Evolutionary conservation across 2,888 invertebrate genomes (phyloP).

Genomic region (Artemia sp.): DNA sequence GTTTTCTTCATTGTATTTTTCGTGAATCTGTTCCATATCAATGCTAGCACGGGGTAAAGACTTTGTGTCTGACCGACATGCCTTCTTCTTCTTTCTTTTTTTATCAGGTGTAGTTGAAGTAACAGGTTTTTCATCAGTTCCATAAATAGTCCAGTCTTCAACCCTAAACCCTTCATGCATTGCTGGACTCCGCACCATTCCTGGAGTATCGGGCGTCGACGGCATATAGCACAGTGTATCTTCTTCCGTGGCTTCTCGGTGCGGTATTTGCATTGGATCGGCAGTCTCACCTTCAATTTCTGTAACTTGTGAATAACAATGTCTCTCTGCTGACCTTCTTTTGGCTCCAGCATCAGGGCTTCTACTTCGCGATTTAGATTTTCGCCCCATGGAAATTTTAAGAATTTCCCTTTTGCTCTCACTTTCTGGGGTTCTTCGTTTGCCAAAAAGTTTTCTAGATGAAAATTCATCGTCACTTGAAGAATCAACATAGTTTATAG

Average conservation of each 20-base stretch:
- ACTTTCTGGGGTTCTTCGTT: slow-evolving; percentile 14
- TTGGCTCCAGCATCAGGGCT: slow-evolving; percentile 26
- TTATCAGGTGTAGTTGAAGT: slow-evolving; percentile 24
- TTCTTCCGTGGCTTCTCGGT: slow-evolving; percentile 25
- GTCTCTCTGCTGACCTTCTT: slow-evolving; percentile 14
- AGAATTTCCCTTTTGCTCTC: slow-evolving; percentile 18
- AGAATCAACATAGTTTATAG: background rate
- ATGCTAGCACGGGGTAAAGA: slow-evolving; percentile 9
- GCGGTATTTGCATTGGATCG: slow-evolving; percentile 22
- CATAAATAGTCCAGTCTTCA: slow-evolving; percentile 29
- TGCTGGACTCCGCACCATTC: slow-evolving; percentile 32
- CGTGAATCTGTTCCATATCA: background rate
- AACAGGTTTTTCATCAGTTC: slow-evolving; percentile 28
- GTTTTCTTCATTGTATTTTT: background rate
- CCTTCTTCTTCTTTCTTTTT: slow-evolving; percentile 23
- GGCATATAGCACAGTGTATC: background rate
- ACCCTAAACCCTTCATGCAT: slow-evolving; percentile 31
- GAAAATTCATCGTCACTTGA: background rate
- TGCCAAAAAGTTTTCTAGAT: background rate
- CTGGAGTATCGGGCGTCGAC: slow-evolving; percentile 25
- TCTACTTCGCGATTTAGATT: slow-evolving; percentile 28
- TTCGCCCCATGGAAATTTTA: background rate
- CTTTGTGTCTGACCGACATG: slow-evolving; percentile 10
- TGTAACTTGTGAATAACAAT: background rate
- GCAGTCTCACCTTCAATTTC: background rate